Evolutionary conservation across 2,113 vertebrate genomes (phyloP).

Genomic region (Morphnarchus princeps): DNA sequence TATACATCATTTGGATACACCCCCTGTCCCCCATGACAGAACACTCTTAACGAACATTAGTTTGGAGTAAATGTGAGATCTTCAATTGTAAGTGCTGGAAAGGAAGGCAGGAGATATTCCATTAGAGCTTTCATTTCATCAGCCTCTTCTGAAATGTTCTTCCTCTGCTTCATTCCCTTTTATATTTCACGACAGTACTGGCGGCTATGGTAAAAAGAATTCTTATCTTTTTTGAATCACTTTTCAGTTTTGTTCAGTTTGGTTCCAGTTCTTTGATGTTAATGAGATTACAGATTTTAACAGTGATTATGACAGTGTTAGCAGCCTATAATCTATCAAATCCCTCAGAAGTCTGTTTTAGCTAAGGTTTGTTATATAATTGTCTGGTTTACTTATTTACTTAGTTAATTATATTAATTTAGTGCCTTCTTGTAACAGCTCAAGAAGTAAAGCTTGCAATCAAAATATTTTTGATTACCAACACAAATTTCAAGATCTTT

Average conservation of each 20-base stretch:
- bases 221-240: neutral
- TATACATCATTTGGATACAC: neutral
- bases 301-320: neutral
- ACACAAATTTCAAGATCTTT: neutral
- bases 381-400: neutral
- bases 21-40: neutral
- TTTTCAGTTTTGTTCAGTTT: neutral
- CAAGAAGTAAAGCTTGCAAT: neutral
- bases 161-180: neutral
- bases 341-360: neutral
- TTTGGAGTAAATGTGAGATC: neutral
- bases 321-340: conserved; percentile 33
- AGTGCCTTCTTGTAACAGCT: neutral
- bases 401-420: neutral
- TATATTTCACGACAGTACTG: neutral
- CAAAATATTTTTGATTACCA: neutral
- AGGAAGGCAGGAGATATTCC: neutral
- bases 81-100: neutral
- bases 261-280: neutral
- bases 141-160: neutral
- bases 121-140: neutral
- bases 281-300: conserved; percentile 34
- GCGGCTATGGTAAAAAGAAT: neutral
- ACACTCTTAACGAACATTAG: neutral
- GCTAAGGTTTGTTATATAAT: neutral